These are phyloP conservation scores for Artibeus jamaicensis DNA, from an alignment of 2,797 vertebrate species.

Conservation along the genomic window DNA sequence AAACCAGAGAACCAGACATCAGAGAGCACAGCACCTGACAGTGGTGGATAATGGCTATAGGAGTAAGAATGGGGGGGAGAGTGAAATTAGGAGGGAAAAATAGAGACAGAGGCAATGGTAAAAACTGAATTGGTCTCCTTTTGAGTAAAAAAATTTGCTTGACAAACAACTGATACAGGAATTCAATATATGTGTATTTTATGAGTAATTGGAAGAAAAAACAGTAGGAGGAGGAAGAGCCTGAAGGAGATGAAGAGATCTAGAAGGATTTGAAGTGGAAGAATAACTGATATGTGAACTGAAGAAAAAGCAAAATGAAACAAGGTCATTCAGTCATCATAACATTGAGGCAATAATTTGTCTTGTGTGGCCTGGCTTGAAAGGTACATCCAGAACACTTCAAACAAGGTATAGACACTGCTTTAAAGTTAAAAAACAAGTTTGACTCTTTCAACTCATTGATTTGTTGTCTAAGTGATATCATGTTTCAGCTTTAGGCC, in stretches of 20 bases:
- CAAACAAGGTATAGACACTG: not conserved
- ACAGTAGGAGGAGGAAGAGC: not conserved
- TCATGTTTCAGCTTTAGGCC: not conserved
- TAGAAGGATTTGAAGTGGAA: not conserved
- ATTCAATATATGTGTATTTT: not conserved
- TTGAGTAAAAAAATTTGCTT: not conserved
- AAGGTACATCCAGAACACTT: not conserved
- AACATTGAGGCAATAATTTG: not conserved
- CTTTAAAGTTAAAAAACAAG: not conserved
- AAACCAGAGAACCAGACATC: not conserved
- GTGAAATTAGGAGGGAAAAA: not conserved
- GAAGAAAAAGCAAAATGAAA: not conserved
- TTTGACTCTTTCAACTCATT: not conserved
- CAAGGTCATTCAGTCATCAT: not conserved
- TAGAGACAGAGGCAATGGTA: rapidly evolving
- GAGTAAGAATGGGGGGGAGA: not conserved
- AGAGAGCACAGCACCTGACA: not conserved
- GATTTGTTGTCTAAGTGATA: not conserved
- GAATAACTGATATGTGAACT: not conserved
- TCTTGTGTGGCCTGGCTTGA: not conserved
- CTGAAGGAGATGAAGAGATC: not conserved
- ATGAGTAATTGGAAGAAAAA: not conserved
- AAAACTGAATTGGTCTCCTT: not conserved
- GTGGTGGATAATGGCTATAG: not conserved
- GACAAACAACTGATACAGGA: not conserved